phyloP scores from a whole-genome alignment of 2,113 vertebrate genomes.

The Heptranchias perlo region DNA sequence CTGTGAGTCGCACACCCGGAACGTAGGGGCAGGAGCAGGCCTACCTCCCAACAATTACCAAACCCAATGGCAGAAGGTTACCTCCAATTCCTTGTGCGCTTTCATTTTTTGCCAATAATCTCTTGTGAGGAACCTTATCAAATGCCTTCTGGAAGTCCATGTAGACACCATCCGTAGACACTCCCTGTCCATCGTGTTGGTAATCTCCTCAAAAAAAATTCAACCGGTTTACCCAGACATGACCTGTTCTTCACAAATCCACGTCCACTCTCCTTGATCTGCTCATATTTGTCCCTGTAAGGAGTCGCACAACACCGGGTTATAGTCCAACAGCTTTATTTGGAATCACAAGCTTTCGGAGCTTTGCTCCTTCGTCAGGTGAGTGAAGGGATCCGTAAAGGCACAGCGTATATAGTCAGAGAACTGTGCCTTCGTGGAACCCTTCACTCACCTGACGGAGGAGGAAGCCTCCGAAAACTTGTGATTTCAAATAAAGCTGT shows the following conservation, averaged over 20 bases:
- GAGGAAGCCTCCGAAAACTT: too few relatives aligned
- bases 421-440: too few relatives aligned
- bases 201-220: background rate
- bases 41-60: background rate
- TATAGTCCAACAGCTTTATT: too few relatives aligned
- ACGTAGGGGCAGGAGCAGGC: too few relatives aligned
- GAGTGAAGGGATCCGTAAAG: too few relatives aligned
- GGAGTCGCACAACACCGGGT: too few relatives aligned
- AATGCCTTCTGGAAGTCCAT: background rate
- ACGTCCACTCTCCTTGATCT: background rate
- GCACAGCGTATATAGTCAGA: too few relatives aligned
- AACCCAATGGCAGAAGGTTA: background rate
- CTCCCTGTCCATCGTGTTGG: background rate
- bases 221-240: background rate
- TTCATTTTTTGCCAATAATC: background rate
- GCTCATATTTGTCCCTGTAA: background rate
- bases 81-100: background rate
- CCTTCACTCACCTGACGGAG: too few relatives aligned
- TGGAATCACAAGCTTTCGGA: too few relatives aligned
- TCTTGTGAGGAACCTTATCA: too few relatives aligned
- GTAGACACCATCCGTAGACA: background rate
- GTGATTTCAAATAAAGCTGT: too few relatives aligned
- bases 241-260: background rate
- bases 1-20: background rate
- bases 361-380: too few relatives aligned